Percentiles rank a stretch among this genome's conserved stretches.
These are phyloP conservation scores for Ovis aries DNA, from an alignment of 2,113 vertebrate species.

Conservation along the genomic window DNA sequence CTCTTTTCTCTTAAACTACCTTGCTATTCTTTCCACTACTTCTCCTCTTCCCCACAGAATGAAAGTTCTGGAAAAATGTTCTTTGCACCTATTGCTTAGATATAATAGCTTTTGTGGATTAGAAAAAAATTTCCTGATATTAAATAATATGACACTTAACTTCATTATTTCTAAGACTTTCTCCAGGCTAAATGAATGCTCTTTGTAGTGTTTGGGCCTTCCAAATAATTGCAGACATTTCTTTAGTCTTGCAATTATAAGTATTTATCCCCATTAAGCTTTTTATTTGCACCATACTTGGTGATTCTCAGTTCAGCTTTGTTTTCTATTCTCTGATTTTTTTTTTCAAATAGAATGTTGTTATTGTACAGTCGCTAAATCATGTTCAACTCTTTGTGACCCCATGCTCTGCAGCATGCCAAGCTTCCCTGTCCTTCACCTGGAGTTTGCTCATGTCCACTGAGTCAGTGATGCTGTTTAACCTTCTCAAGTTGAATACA, in stretches of 20 bases:
- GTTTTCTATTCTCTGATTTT: not conserved
- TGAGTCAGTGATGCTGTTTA: not conserved
- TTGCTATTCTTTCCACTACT: not conserved
- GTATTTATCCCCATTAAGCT: constrained; percentile 30
- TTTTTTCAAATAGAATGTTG: not conserved
- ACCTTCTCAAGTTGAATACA: not conserved
- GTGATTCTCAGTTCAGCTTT: not conserved
- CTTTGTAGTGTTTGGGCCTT: not conserved
- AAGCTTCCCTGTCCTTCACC: not conserved
- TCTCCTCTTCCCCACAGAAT: not conserved
- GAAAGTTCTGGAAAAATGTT: not conserved
- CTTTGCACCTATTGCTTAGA: not conserved
- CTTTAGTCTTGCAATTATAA: constrained; percentile 37
- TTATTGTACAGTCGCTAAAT: not conserved
- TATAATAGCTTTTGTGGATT: not conserved
- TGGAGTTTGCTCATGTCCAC: not conserved
- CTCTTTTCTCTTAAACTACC: not conserved
- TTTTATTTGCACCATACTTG: constrained; percentile 3
- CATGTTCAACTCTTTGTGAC: not conserved
- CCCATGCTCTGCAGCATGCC: not conserved
- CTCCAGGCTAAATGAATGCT: not conserved
- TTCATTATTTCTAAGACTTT: constrained; percentile 33
- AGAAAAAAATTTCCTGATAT: not conserved
- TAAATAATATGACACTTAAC: constrained; percentile 2
- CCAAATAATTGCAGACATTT: constrained; percentile 42